Evolutionary conservation across 2,797 vertebrate genomes (phyloP), one percentile per base, ranked within the genome.

Genomic region (Pangasius mekongensis): DNA sequence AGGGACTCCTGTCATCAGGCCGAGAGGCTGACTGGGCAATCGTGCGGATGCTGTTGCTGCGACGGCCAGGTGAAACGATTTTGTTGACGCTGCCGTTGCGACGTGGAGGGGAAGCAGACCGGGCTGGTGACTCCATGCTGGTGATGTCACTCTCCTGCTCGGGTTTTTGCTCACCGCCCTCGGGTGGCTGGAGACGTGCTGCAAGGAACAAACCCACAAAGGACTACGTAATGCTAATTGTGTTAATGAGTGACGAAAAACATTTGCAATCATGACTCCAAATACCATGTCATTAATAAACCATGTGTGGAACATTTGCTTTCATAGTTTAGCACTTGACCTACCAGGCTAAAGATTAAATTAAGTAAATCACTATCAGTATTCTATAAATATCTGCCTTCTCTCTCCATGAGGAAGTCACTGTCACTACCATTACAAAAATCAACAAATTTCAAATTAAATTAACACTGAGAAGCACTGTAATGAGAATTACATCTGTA

Each of bases 121-220:
- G 92, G 62, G 93, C 88, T 3, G 96, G 97, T 60, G 96, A 95
- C 81, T 96, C 96, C 89, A 95, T 96, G 89, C 96, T 97, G 22
- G 95, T 92, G 11, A 95, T 87, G 52, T 97, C 97, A 3, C 93
- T 94, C 86, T 98, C 97, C 88, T 95, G 96, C 0, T 97, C 96
- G 0, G 94, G 90, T 82, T 95, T 96, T 89, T 95, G 96, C 71
- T 96, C 94, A 3, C 88, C 95, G 3, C 93, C 95, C 69, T 97
- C 97, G 18, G 96, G 94, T 89, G 94, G 94, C 91, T 98, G 97
- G 64, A 97, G 96, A 81, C 97, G 95, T 0, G 96, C 98, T 99
- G 85, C 33, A 60, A 8, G 18, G 47, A 62, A 73, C 24, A 83
- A 16, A 77, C n/a, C 5, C 16, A 86, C 62, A 67, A 67, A 30